These are phyloP conservation scores for Leuctra nigra DNA, from an alignment of 2,888 invertebrate species.

Conservation along the genomic window DNA sequence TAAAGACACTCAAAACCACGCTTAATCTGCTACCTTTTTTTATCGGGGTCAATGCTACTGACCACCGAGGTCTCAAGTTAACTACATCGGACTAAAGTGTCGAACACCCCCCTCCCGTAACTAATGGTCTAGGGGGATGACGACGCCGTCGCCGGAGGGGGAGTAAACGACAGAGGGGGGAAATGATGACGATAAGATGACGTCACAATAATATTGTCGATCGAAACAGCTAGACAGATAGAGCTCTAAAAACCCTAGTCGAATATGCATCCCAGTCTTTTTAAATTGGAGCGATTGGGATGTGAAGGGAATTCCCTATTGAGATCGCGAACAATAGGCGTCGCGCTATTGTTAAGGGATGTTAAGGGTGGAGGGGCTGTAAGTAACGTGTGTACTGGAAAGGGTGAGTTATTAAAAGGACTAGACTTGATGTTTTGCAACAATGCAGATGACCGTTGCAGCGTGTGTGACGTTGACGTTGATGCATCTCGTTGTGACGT, in stretches of 20 bases:
- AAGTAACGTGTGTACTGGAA: slow-evolving; percentile 13
- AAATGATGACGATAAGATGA: too few relatives aligned
- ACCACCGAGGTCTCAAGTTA: too few relatives aligned
- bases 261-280: background rate
- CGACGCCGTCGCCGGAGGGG: slow-evolving; percentile 1
- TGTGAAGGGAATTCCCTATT: slow-evolving; percentile 6
- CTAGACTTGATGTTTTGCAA: slow-evolving; percentile 6
- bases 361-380: slow-evolving; percentile 15
- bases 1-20: too few relatives aligned
- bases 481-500: too few relatives aligned
- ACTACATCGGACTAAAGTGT: background rate
- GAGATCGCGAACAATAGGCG: slow-evolving; percentile 12
- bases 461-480: too few relatives aligned
- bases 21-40: too few relatives aligned
- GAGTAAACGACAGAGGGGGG: too few relatives aligned
- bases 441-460: too few relatives aligned
- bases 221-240: slow-evolving; percentile 5
- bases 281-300: slow-evolving; percentile 17
- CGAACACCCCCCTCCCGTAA: background rate
- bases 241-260: too few relatives aligned
- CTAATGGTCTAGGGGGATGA: slow-evolving; percentile 11
- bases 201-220: slow-evolving; percentile 13
- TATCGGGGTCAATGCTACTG: too few relatives aligned
- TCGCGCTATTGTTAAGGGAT: slow-evolving; percentile 10
- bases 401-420: slow-evolving; percentile 18